A percentile compares a stretch with the other conserved stretches of the same genome.
These are phyloP conservation scores for Cyprinodon variegatus DNA, from an alignment of 2,113 vertebrate species.

Conservation along the genomic window DNA sequence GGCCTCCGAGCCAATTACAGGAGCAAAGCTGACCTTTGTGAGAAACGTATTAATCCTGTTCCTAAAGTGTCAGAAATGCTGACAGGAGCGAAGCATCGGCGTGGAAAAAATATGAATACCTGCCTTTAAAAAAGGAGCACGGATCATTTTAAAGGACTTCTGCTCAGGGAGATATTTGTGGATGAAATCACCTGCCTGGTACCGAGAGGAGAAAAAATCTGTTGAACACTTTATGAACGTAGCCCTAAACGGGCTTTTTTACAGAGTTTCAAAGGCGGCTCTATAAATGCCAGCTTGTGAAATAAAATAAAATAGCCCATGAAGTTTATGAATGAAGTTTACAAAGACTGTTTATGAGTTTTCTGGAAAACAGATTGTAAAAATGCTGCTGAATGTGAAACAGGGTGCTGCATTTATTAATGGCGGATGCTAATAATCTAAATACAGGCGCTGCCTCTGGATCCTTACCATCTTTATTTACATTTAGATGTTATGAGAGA, in stretches of 20 bases:
- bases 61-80: not conserved
- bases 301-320: not conserved
- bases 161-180: not conserved
- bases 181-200: not conserved
- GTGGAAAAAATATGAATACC: not conserved
- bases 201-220: no score
- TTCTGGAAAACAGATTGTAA: no score
- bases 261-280: not conserved
- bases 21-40: not conserved
- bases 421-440: not conserved
- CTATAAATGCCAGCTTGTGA: not conserved
- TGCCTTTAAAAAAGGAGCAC: not conserved
- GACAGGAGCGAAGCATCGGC: conserved; percentile 1
- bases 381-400: no score
- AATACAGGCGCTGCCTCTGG: not conserved
- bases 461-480: not conserved
- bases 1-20: conserved; percentile 1
- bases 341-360: not conserved
- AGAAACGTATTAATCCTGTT: not conserved
- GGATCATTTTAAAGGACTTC: not conserved
- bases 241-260: no score
- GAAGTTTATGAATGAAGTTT: not conserved
- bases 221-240: not conserved
- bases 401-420: not conserved
- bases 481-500: no score